Percentiles rank a stretch among this genome's conserved stretches.
Conservation (phyloP, 53 echinoderm and acorn worm genomes). For the Temnopleurus reevesii region DNA sequence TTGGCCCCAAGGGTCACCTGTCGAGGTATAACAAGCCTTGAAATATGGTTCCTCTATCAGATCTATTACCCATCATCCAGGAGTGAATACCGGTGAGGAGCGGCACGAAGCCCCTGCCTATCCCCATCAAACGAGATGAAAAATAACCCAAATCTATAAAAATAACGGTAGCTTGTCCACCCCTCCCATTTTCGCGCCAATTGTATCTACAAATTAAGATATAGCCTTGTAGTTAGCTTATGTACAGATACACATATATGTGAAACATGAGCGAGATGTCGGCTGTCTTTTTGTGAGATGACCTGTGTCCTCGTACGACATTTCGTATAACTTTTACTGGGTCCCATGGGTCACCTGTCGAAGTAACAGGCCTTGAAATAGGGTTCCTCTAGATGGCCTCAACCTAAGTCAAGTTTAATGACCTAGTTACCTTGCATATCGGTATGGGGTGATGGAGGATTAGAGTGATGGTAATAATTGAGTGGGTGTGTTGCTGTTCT, state of each 20-base stretch:
- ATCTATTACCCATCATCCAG: no score
- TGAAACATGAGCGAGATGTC: not conserved
- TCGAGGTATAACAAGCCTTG: no score
- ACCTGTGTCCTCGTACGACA: conserved; percentile 11
- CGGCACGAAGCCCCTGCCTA: no score
- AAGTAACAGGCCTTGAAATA: conserved; percentile 18
- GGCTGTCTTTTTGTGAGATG: not conserved
- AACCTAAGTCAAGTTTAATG: conserved; percentile 25
- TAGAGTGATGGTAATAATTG: not conserved
- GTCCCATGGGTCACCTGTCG: not conserved
- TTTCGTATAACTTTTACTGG: not conserved
- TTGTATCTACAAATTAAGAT: no score
- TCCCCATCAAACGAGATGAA: no score
- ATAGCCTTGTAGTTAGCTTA: no score
- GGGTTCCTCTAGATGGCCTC: not conserved
- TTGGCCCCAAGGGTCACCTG: no score
- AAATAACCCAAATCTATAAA: no score
- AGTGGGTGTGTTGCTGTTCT: not conserved
- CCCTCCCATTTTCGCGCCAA: not conserved
- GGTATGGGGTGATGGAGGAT: not conserved
- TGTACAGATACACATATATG: not conserved
- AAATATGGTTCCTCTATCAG: no score
- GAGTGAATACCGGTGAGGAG: no score
- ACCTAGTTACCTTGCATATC: conserved; percentile 15
- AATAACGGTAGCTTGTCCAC: no score